These are phyloP conservation scores for Lissocephala sabroskyi DNA, from an alignment of 2,888 invertebrate species.

Conservation along the genomic window DNA sequence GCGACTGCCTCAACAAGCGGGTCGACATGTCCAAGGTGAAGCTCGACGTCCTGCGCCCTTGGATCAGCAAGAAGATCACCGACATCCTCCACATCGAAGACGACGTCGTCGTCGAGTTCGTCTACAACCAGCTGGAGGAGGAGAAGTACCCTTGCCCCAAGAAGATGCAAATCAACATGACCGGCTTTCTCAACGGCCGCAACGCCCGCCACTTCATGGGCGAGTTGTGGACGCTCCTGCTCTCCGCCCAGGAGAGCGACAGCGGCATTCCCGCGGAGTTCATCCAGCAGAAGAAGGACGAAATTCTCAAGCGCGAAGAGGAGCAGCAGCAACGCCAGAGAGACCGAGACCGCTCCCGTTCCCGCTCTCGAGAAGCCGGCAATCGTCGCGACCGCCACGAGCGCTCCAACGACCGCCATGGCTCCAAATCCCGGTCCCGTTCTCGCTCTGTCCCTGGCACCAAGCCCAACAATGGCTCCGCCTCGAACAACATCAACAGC, in stretches of 20 bases:
- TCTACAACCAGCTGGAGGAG: constrained; percentile 96
- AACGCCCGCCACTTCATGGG: constrained; percentile 98
- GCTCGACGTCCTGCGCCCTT: constrained; percentile 97
- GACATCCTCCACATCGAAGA: constrained; percentile 98
- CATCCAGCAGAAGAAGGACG: constrained; percentile 96
- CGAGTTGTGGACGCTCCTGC: constrained; percentile 95
- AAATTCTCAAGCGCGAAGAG: constrained; percentile 86
- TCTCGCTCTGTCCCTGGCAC: constrained; percentile 52
- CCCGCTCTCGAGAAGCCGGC: constrained; percentile 68
- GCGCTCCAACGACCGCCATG: constrained; percentile 32
- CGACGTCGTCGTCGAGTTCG: constrained; percentile 98
- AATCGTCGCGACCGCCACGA: constrained; percentile 53
- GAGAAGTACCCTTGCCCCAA: constrained; percentile 97
- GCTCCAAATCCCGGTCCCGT: constrained; percentile 68
- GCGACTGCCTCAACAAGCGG: constrained; percentile 92
- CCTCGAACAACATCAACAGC: constrained; percentile 31
- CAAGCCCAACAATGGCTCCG: constrained; percentile 30
- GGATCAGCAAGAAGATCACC: constrained; percentile 98
- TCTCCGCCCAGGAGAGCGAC: constrained; percentile 95
- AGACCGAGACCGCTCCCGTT: constrained; percentile 67
- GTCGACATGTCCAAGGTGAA: constrained; percentile 99
- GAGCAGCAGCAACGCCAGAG: constrained; percentile 51
- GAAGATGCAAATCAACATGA: constrained; percentile 99
- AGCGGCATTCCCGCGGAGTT: constrained; percentile 96
- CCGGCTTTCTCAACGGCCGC: constrained; percentile 98